Percentiles rank a stretch among this genome's conserved stretches.
Conservation (phyloP, 2,797 vertebrate species). For the Sebastes kiyomatsui region DNA sequence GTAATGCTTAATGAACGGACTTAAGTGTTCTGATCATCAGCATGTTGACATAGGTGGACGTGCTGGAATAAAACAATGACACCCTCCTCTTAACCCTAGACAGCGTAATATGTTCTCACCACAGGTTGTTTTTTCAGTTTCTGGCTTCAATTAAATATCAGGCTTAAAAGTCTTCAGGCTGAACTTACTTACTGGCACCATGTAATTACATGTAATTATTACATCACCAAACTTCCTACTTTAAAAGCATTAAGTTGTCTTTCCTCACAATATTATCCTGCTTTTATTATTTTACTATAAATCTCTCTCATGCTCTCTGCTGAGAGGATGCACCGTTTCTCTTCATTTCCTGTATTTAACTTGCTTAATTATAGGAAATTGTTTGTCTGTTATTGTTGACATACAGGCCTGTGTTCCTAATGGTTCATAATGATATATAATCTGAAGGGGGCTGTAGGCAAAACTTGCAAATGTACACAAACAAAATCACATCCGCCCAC, state of each 20-base stretch:
- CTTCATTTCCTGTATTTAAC: constrained; percentile 37
- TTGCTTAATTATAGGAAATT: background rate
- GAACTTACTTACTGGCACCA: background rate
- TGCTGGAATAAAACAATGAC: background rate
- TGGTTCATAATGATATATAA: constrained; percentile 1
- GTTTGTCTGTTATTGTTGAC: constrained; percentile 2
- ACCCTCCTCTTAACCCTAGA: background rate
- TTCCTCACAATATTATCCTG: background rate
- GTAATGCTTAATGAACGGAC: background rate
- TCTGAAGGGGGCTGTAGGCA: background rate
- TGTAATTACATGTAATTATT: constrained; percentile 23
- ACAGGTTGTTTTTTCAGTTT: background rate
- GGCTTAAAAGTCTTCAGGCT: constrained; percentile 4
- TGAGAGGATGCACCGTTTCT: constrained; percentile 14
- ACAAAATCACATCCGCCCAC: constrained; percentile 4
- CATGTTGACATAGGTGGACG: background rate
- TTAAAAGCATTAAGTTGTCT: background rate
- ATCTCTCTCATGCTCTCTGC: background rate
- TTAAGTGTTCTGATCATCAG: background rate
- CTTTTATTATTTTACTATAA: constrained; percentile 26
- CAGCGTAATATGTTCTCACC: background rate
- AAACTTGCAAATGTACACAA: background rate
- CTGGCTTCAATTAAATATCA: constrained; percentile 15
- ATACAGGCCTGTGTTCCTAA: background rate
- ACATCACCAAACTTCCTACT: background rate